These are phyloP conservation scores for Hoplodrina blanda DNA, from an alignment of 2,888 invertebrate genomes.

Conservation along the genomic window DNA sequence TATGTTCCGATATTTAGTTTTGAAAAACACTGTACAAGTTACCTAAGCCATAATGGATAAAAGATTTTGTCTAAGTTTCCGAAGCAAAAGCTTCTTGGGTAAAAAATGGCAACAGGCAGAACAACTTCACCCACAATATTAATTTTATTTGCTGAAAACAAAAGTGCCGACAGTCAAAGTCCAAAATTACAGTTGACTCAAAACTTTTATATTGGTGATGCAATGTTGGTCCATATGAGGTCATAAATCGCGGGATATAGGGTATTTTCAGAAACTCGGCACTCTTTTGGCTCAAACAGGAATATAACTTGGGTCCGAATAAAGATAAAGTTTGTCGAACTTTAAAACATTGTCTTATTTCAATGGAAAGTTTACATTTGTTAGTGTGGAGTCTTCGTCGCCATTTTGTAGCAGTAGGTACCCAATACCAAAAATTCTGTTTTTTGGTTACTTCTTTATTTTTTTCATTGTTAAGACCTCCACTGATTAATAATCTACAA, in stretches of 20 bases:
- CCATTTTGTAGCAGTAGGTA: constrained; percentile 11
- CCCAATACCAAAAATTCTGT: background rate
- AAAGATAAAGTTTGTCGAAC: constrained; percentile 41
- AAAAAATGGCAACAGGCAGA: no score
- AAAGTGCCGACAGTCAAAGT: constrained; percentile 23
- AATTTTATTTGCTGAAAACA: constrained; percentile 26
- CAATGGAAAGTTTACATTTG: constrained; percentile 35
- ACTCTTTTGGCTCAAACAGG: constrained; percentile 36
- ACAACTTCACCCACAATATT: constrained; percentile 7
- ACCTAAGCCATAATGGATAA: background rate
- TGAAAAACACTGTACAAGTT: background rate
- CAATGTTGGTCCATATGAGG: constrained; percentile 39
- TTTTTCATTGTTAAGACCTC: no score
- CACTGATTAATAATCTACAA: no score
- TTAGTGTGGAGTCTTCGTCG: constrained; percentile 17
- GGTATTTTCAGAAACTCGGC: constrained; percentile 53
- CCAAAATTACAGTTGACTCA: constrained; percentile 12
- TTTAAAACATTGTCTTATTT: constrained; percentile 48
- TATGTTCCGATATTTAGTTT: constrained; percentile 13
- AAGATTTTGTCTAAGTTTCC: constrained; percentile 8
- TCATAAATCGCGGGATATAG: constrained; percentile 49
- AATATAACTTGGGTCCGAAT: constrained; percentile 38
- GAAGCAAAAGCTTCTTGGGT: background rate
- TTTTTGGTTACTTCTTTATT: no score
- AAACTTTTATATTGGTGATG: constrained; percentile 53